Evolutionary conservation across 35 echinoderm and acorn worm genomes (phyloP).

Genomic region (Eucidaris tribuloides): DNA sequence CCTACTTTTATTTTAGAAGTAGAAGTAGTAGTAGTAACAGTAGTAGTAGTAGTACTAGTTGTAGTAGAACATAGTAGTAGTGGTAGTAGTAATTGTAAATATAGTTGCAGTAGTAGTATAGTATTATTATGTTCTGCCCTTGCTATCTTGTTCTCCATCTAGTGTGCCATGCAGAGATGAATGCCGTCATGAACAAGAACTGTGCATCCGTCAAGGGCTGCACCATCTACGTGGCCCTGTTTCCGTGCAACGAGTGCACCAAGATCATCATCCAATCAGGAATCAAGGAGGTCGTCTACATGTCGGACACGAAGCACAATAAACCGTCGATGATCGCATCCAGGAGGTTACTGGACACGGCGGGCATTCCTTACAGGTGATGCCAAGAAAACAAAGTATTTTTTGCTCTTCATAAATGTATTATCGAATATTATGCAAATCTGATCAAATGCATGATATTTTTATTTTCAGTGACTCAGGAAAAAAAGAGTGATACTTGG

Average conservation of each 20-base stretch:
- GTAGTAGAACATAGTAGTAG: too few species aligned
- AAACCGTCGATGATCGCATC: slow-evolving; percentile 81
- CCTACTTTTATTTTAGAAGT: not conserved
- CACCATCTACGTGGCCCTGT: slow-evolving; percentile 88
- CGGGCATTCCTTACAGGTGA: slow-evolving; percentile 72
- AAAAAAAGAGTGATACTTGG: too few species aligned
- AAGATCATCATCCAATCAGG: slow-evolving; percentile 95
- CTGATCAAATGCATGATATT: too few species aligned
- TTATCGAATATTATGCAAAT: too few species aligned
- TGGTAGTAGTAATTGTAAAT: not conserved
- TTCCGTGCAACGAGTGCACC: slow-evolving; percentile 96
- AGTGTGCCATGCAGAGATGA: slow-evolving; percentile 98
- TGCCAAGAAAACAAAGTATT: too few species aligned
- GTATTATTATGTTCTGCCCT: too few species aligned
- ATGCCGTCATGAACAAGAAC: slow-evolving; percentile 95
- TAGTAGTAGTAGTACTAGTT: not conserved
- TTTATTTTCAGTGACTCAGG: not conserved
- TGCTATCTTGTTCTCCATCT: not conserved
- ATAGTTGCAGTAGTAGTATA: not conserved
- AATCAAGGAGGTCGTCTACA: slow-evolving; percentile 70
- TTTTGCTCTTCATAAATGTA: too few species aligned
- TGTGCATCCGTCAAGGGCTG: slow-evolving; percentile 83
- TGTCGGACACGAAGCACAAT: slow-evolving; percentile 79
- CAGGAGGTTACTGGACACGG: slow-evolving; percentile 58
- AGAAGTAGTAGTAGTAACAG: not conserved